A percentile compares a stretch with the other conserved stretches of the same genome.
phyloP scores from a whole-genome alignment of 2,797 vertebrate genomes.

The Pangasius mekongensis region DNA sequence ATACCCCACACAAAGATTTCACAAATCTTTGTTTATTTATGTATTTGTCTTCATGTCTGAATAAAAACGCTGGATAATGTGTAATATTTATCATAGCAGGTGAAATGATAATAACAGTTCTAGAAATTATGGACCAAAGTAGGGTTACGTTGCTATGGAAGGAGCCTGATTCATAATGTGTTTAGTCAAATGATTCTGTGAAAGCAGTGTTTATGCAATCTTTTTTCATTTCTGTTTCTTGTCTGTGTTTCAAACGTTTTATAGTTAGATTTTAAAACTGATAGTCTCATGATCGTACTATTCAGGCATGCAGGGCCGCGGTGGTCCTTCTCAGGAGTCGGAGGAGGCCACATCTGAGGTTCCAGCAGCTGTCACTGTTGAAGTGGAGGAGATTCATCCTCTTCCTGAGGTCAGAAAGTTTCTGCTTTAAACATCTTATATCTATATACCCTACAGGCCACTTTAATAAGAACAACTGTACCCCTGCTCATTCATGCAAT shows the following conservation, averaged over 20 bases:
- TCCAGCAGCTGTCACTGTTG: conserved; percentile 83
- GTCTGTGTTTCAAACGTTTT: not conserved
- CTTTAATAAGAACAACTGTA: not conserved
- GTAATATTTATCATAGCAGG: not conserved
- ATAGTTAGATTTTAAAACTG: not conserved
- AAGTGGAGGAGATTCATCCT: conserved; percentile 86
- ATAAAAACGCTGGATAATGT: not conserved
- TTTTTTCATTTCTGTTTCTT: not conserved
- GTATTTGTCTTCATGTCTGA: not conserved
- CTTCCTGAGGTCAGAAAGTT: conserved; percentile 82
- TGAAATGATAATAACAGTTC: not conserved
- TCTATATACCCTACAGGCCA: no score
- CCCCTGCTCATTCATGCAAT: not conserved
- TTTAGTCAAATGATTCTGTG: not conserved
- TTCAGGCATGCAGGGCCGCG: conserved; percentile 51
- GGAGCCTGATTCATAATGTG: not conserved
- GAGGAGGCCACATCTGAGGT: conserved; percentile 72
- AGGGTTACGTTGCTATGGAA: not conserved
- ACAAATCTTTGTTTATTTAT: not conserved
- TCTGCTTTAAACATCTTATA: not conserved
- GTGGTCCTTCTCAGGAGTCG: conserved; percentile 63
- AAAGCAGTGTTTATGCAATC: not conserved
- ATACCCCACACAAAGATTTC: not conserved
- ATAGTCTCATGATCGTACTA: not conserved
- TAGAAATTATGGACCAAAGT: not conserved